Percentiles rank a stretch among this genome's conserved stretches.
phyloP scores from a whole-genome alignment of 2,888 invertebrate genomes.

The Agriopis leucophaearia region DNA sequence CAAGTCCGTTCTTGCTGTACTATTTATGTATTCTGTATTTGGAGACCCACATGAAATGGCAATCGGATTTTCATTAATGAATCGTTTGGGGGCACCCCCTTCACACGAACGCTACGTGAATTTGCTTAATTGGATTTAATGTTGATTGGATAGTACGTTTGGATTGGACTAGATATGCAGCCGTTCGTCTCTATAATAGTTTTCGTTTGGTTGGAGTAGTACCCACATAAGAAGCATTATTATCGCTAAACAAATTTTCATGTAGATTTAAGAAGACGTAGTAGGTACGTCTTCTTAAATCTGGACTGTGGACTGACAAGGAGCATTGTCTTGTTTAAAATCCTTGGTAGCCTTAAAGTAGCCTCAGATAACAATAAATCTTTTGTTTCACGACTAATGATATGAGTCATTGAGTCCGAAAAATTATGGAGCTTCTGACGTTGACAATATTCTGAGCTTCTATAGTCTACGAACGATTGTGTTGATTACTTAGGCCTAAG shows the following conservation, averaged over 20 bases:
- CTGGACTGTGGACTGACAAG: no score
- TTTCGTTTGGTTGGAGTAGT: neutral
- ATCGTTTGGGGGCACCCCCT: constrained; percentile 34
- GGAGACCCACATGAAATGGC: constrained; percentile 30
- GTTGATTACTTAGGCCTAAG: no score
- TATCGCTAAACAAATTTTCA: constrained; percentile 2
- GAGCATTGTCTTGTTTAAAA: constrained; percentile 11
- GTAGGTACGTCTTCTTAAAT: no score
- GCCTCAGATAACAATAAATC: constrained; percentile 9
- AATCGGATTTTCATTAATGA: constrained; percentile 41
- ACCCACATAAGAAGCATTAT: neutral
- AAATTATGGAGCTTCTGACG: constrained; percentile 1
- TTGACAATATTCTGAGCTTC: neutral
- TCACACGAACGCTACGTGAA: constrained; percentile 27
- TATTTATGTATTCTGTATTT: constrained; percentile 5
- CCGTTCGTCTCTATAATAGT: neutral
- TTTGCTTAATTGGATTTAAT: constrained; percentile 23
- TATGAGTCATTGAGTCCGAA: constrained; percentile 3
- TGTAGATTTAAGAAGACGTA: neutral
- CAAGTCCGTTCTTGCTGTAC: constrained; percentile 19
- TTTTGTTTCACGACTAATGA: constrained; percentile 2
- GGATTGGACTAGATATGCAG: constrained; percentile 1
- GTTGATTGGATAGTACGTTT: constrained; percentile 18
- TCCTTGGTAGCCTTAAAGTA: constrained; percentile 6
- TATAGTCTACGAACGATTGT: neutral